Base-by-base conservation (phyloP, 2,797 vertebrate species). In the Sebastes matsubarae region DNA sequence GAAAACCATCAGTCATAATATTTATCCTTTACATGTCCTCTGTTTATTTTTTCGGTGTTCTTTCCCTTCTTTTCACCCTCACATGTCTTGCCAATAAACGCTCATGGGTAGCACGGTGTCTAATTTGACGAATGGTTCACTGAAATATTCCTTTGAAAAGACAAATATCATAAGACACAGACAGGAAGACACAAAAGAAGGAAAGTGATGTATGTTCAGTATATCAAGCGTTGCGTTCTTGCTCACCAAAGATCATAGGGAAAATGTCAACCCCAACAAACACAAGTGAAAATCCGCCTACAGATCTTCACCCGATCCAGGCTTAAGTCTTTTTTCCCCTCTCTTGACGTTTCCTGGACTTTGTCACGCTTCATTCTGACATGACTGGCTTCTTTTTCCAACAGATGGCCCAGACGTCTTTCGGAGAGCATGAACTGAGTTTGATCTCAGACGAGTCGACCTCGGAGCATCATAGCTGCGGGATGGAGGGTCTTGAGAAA, bases 1-100 rank as follows among this genome's bases (percentile, higher is more conserved):
- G 72, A 86, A 90, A 90, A 78, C 86, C 83, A 89, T 91, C 83
- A 88, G 89, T 94, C 94, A 95, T 93, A 95, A 95, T 91, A 94
- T 86, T 93, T 90, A 93, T 69, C 76, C 81, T 83, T 68, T 22
- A 76, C 77, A 84, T 83, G 66, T 80, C 60, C 74, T 84, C 59
- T 71, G 73, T 92, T 90, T 91, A 83, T 86, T 91, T 84, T 90
- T 77, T 74, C 54, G 71, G 61, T 55, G 66, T 75, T 82, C 69
- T 73, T 84, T 69, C 22, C 24, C 73, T 72, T 80, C 64, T 63
- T 84, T 77, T 85, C 77, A 73, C 32, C 72, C 77, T 86, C 67
- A 67, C 58, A 85, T 88, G 86, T 83, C 60, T 36, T 85, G 85
- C 88, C 88, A 90, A 60, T 66, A 85, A 84, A 73, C 10, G 36